Base-by-base conservation (phyloP, 2,113 vertebrate species). In the Micronycteris hirsuta region DNA sequence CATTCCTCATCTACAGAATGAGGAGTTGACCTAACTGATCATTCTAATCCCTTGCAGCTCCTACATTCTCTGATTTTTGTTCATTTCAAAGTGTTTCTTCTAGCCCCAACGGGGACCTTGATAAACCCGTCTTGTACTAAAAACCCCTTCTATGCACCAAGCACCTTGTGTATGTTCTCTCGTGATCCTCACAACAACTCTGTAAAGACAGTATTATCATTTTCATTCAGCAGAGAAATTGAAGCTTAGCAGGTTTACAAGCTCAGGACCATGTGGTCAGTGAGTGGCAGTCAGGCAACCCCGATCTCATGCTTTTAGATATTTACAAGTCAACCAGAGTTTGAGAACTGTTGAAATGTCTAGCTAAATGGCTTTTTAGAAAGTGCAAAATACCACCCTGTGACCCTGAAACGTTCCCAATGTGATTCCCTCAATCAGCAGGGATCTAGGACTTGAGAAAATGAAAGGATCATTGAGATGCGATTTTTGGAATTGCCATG, bases 371-470 rank as follows among this genome's bases (percentile, higher is more conserved):
- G 14, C n/a, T 92, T 95, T 89, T 93, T 94, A 95, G 95, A 97
- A 95, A 95, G 86, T 20, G 33, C 58, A 89, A 82, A 94, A 73
- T 56, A 82, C 45, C 58, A n/a, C 84, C 33, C 20, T 36, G 13
- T 91, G 82, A 89, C 82, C 63, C n/a, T 80, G 15, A 86, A 93
- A 91, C 47, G 41, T 89, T 91, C 92, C 86, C 56, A 89, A 5
- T 81, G 82, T 65, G 68, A 93, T 96, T 95, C 95, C 47, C n/a
- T 95, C 95, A 91, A 94, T 95, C 74, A 96, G 61, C 38, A 36
- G 78, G 22, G 56, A 86, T 86, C 67, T 67, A 47, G 20, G 49
- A 95, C 68, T 89, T 96, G 56, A 95, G 82, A 96, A 97, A 96
- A 95, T 19, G n/a, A 96, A 93, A 67, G 0, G 0, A 49, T 91